A percentile compares a stretch with the other conserved stretches of the same genome.
Conservation (phyloP, 2,113 vertebrate species). For the Eretmochelys imbricata region DNA sequence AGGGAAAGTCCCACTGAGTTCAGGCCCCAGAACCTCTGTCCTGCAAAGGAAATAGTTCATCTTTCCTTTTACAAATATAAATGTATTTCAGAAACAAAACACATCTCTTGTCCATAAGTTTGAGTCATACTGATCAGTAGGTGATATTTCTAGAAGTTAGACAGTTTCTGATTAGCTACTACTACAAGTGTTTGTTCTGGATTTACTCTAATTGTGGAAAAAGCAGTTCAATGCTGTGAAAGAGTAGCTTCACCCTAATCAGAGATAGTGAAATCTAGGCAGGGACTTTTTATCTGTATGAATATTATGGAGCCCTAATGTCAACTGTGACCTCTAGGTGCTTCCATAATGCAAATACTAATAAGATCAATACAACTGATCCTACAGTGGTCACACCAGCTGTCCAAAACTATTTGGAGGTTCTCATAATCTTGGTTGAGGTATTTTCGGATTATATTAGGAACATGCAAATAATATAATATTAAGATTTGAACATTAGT, state of each 20-base stretch:
- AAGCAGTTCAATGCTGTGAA: neutral
- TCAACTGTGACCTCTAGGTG: neutral
- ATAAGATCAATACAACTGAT: slow-evolving; percentile 10
- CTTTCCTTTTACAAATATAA: neutral
- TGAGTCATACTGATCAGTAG: slow-evolving; percentile 3
- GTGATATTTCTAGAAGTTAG: neutral
- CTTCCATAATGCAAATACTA: slow-evolving; percentile 18
- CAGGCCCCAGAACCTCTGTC: neutral
- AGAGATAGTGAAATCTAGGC: neutral
- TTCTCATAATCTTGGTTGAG: neutral
- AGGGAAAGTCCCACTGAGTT: neutral
- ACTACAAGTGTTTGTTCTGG: neutral
- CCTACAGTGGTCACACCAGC: neutral
- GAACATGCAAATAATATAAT: neutral
- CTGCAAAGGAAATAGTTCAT: neutral
- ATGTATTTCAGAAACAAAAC: slow-evolving; percentile 21
- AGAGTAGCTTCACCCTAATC: neutral
- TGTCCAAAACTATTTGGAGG: neutral
- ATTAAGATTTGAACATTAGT: neutral
- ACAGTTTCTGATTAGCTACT: neutral
- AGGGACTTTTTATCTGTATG: neutral
- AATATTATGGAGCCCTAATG: neutral
- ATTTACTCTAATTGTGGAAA: neutral
- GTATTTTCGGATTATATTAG: neutral
- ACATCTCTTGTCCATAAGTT: neutral